Conservation (phyloP, 92 coral and sea anemone genomes). For the Bergia sp. region DNA sequence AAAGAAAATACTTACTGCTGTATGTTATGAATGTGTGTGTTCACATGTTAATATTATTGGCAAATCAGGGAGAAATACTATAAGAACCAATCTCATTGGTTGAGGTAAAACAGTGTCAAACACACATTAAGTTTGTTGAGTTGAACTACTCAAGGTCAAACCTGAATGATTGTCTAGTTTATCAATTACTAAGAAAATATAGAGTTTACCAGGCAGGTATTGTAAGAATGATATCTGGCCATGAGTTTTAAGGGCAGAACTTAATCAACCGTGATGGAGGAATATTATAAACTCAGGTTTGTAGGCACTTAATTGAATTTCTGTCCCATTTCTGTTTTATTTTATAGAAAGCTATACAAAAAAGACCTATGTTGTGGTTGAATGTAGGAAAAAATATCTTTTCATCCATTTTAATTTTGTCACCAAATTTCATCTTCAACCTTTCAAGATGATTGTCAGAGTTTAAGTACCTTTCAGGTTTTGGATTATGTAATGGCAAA, state of each 20-base stretch:
- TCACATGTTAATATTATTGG: not conserved
- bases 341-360: not conserved
- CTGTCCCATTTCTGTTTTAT: not conserved
- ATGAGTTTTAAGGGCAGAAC: too few relatives aligned
- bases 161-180: not conserved
- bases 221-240: not conserved
- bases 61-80: not conserved
- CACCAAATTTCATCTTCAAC: not conserved
- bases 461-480: not conserved
- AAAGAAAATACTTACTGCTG: too few relatives aligned
- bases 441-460: not conserved
- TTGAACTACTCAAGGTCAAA: not conserved
- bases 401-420: not conserved
- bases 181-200: not conserved
- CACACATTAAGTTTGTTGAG: too few relatives aligned
- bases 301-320: not conserved
- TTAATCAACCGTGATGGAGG: not conserved
- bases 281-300: not conserved
- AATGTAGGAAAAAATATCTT: not conserved
- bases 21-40: not conserved
- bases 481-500: too few relatives aligned
- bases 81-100: not conserved
- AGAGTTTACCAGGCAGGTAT: too few relatives aligned
- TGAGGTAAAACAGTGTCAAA: too few relatives aligned
- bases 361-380: not conserved